These are phyloP conservation scores for Phodopus roborovskii DNA, from an alignment of 2,113 vertebrate species.

Conservation along the genomic window DNA sequence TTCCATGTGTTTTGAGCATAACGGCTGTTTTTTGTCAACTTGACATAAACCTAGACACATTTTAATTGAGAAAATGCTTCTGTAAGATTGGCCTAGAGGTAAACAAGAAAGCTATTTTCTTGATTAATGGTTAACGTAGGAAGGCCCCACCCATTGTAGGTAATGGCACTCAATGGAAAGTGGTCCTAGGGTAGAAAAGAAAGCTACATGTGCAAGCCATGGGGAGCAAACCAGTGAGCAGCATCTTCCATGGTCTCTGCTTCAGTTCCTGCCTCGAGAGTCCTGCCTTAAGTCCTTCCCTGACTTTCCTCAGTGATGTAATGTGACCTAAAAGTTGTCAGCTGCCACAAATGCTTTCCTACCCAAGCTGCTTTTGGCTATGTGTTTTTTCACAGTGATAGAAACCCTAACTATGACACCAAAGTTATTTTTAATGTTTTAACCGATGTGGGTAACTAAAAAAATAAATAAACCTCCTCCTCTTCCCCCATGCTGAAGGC, in stretches of 20 bases:
- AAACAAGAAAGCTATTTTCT: neutral
- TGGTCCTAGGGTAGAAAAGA: neutral
- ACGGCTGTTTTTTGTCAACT: neutral
- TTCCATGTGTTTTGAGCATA: neutral
- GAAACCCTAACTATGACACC: neutral
- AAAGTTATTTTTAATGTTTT: neutral
- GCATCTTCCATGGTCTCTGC: neutral
- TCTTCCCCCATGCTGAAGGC: conserved; percentile 84
- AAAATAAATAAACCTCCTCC: conserved; percentile 83
- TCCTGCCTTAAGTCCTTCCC: neutral
- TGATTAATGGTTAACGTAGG: neutral
- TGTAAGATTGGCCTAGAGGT: neutral
- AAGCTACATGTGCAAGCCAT: neutral
- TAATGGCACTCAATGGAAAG: neutral
- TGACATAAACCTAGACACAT: neutral
- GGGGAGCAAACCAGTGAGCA: neutral
- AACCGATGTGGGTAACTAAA: conserved; percentile 78
- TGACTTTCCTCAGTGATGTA: neutral
- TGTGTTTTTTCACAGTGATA: neutral
- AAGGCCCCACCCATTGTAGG: neutral
- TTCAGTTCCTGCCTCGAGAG: neutral
- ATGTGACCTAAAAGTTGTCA: neutral
- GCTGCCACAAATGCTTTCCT: neutral
- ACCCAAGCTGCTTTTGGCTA: neutral
- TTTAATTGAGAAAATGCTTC: neutral